A percentile compares a stretch with the other conserved stretches of the same genome.
These are phyloP conservation scores for Drosophila grimshawi DNA, from an alignment of 1,140 invertebrate species.

Conservation along the genomic window DNA sequence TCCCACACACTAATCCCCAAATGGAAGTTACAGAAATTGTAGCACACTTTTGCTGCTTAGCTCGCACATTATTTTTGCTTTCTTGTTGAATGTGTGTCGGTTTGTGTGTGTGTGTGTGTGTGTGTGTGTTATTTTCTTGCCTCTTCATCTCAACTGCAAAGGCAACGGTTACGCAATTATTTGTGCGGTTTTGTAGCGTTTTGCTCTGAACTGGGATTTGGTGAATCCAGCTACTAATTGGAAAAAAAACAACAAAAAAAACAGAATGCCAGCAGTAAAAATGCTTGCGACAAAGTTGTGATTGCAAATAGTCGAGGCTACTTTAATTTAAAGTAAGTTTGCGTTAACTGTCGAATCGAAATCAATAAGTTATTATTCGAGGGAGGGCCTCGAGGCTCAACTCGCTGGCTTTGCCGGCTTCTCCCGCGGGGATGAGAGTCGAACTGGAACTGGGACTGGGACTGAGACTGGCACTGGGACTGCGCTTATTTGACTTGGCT, in stretches of 20 bases:
- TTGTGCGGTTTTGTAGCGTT: conserved; percentile 31
- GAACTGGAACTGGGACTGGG: conserved; percentile 7
- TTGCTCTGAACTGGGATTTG: conserved; percentile 24
- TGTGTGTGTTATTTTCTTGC: background rate
- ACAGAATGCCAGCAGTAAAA: conserved; percentile 24
- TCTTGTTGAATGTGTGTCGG: background rate
- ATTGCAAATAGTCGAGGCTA: conserved; percentile 25
- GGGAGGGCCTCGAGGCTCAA: conserved; percentile 12
- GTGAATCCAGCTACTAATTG: conserved; percentile 39
- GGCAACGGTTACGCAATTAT: conserved; percentile 34
- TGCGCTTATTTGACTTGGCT: conserved; percentile 49
- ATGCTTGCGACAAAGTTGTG: conserved; percentile 5
- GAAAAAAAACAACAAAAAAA: background rate
- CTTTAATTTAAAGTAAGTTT: conserved; percentile 48
- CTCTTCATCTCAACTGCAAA: background rate
- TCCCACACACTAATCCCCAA: conserved; percentile 4
- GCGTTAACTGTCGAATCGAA: conserved; percentile 28
- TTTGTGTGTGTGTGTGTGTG: conserved; percentile 7
- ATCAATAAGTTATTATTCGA: conserved; percentile 56
- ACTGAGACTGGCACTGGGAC: too few relatives aligned
- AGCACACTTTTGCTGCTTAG: conserved; percentile 16
- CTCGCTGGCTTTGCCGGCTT: conserved; percentile 8
- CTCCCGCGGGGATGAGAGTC: conserved; percentile 16
- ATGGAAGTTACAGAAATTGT: conserved; percentile 33
- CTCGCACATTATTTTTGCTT: conserved; percentile 15